Evolutionary conservation across 2,888 invertebrate species (phyloP).

Genomic region (Catocala fraxini): DNA sequence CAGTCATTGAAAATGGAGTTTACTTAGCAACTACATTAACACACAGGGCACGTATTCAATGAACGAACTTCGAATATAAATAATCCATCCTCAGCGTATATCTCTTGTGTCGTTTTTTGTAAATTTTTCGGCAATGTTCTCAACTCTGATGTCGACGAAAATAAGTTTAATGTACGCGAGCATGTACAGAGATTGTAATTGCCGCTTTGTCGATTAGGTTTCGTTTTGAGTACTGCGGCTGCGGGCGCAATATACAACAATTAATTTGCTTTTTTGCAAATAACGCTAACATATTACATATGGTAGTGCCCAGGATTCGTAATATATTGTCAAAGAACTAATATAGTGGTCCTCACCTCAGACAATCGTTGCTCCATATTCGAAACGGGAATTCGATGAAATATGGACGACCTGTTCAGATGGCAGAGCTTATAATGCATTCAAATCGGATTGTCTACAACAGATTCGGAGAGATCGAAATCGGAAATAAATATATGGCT

Average conservation of each 20-base stretch:
- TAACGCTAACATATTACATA: background rate
- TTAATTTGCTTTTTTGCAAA: constrained; percentile 31
- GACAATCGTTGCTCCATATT: constrained; percentile 1
- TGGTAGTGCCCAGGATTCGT: background rate
- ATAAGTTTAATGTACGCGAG: background rate
- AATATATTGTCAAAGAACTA: background rate
- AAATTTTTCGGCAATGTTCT: constrained; percentile 63
- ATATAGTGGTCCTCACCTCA: background rate
- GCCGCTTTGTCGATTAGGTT: constrained; percentile 39
- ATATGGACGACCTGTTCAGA: constrained; percentile 6
- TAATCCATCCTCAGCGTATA: constrained; percentile 66
- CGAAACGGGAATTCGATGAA: constrained; percentile 1
- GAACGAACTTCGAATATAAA: constrained; percentile 79
- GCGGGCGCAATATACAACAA: constrained; percentile 45
- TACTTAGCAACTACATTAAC: constrained; percentile 74
- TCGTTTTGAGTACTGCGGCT: constrained; percentile 43
- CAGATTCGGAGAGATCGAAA: constrained; percentile 2
- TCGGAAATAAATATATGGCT: background rate
- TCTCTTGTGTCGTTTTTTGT: constrained; percentile 60
- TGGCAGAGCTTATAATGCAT: constrained; percentile 6
- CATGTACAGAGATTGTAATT: constrained; percentile 22
- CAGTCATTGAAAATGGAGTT: constrained; percentile 79
- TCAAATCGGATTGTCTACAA: constrained; percentile 7
- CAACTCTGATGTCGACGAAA: constrained; percentile 52
- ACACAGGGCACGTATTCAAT: constrained; percentile 72